Percentiles rank a stretch among this genome's conserved stretches.
Conservation (phyloP, 2,797 vertebrate genomes). For the Sylvia borin region DNA sequence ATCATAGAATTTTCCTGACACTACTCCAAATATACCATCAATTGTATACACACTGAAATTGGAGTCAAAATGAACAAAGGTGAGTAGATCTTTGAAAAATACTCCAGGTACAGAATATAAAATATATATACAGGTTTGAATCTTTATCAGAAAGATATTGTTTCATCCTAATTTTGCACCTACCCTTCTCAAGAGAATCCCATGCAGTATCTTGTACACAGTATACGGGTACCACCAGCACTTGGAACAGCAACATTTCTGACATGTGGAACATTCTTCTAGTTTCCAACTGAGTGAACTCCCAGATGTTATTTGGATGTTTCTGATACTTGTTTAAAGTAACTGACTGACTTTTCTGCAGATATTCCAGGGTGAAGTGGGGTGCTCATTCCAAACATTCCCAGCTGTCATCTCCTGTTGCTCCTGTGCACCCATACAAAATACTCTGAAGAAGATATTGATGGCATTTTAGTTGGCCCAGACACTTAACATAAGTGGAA, state of each 20-base stretch:
- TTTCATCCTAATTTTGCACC: background rate
- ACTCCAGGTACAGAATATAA: background rate
- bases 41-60: background rate
- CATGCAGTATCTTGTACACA: background rate
- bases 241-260: background rate
- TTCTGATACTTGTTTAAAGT: background rate
- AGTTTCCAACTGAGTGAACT: background rate
- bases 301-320: background rate
- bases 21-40: background rate
- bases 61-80: background rate
- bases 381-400: background rate
- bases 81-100: background rate
- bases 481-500: background rate
- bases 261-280: background rate
- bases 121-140: background rate
- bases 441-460: background rate
- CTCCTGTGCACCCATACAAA: background rate
- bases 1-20: background rate
- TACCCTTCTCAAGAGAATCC: background rate
- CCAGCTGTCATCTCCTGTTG: background rate
- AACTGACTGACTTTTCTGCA: background rate
- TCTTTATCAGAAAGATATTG: background rate
- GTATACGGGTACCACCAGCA: background rate
- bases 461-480: background rate
- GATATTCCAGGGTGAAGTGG: background rate